phyloP scores from a whole-genome alignment of 1,140 invertebrate genomes.

The Andrena cerasifolii region DNA sequence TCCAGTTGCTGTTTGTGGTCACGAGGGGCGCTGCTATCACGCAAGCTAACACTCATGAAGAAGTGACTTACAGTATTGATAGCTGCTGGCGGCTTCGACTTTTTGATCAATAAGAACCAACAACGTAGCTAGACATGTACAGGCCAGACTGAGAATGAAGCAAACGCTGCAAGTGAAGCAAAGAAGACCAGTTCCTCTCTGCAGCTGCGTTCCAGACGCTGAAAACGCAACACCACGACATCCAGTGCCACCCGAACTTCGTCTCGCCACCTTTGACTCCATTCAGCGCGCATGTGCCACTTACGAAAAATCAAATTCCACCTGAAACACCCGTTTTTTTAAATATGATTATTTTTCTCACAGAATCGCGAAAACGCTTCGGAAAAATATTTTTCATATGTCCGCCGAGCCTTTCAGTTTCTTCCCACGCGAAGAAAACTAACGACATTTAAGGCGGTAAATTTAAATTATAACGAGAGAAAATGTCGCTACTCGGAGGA shows the following conservation, averaged over 20 bases:
- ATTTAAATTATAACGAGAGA: not conserved
- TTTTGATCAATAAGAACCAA: slow-evolving; percentile 70
- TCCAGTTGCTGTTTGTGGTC: not conserved
- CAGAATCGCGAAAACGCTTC: not conserved
- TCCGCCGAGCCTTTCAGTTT: not conserved
- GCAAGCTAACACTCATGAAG: not conserved
- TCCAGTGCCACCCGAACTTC: slow-evolving; percentile 52
- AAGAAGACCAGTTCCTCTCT: slow-evolving; percentile 54
- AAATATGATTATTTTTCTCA: not conserved
- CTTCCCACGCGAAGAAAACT: not conserved
- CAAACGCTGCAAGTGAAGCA: slow-evolving; percentile 72
- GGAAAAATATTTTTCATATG: not conserved
- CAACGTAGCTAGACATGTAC: slow-evolving; percentile 69
- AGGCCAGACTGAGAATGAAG: slow-evolving; percentile 69
- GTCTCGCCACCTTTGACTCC: slow-evolving; percentile 43
- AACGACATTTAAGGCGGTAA: not conserved
- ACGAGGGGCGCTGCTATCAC: not conserved
- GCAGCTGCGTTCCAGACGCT: not conserved
- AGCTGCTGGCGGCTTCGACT: slow-evolving; percentile 56
- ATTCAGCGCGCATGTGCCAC: slow-evolving; percentile 33
- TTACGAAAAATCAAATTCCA: not conserved
- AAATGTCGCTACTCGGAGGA: not conserved
- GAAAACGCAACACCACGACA: slow-evolving; percentile 15
- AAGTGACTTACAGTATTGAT: slow-evolving; percentile 61
- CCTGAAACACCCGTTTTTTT: not conserved